Evolutionary conservation across 2,113 vertebrate species (phyloP), one percentile per base, ranked within the genome.

Genomic region (Spea bombifrons): DNA sequence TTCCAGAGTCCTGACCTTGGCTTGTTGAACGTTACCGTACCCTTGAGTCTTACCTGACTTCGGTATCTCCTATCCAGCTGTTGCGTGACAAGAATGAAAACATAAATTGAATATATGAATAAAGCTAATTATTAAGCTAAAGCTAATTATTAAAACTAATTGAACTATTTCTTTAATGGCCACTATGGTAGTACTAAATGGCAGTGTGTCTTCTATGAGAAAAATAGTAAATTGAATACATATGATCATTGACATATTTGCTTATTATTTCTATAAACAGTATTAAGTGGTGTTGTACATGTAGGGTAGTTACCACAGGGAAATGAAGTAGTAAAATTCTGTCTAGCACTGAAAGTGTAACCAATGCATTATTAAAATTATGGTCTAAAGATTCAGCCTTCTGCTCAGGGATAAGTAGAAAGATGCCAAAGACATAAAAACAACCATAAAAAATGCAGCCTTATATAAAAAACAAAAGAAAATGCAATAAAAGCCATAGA

Each of bases 301-400:
- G 15, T 12, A 59, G 49, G 12, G 67, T 15, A 61, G 44, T 13
- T 63, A 30, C 48, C 47, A 65, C 47, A 52, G 76, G 69, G 48
- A 78, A 72, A 72, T 53, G 15, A 30, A 57, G 17, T 12, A 17
- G 69, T 65, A 72, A 50, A 30, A 48, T 12, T 79, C 50, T 61
- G 73, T 73, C 49, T 73, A 71, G 59, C 69, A 30, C 15, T 47
- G 48, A 73, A 79, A 53, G 59, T 66, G 47, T 73, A 57, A 13
- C 61, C 30, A 66, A 73, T 73, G 65, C 70, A 66, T 79, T 79
- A 79, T 79, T 79, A 79, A 79, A 71, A 79, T 44, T 73, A 66
- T 30, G 55, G 69, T 71, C 45, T 52, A 49, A 71, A 72, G 76
- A 30, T 70, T 66, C 63, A 53, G 55, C 49, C 61, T 72, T 79